phyloP scores from a whole-genome alignment of 2,113 vertebrate genomes.

The Lucifuga dentata region DNA sequence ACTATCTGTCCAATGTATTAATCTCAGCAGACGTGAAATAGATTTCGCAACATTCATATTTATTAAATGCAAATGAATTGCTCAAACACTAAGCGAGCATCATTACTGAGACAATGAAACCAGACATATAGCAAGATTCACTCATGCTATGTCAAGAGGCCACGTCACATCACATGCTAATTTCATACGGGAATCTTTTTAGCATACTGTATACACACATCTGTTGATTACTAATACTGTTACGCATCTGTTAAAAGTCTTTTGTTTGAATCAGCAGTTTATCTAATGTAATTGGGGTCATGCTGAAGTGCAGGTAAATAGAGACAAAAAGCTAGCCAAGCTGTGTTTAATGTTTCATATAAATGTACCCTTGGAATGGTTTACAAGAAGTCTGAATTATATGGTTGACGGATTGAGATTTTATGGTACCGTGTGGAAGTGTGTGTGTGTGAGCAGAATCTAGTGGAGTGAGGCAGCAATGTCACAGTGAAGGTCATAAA shows the following conservation, averaged over 20 bases:
- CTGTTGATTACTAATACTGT: constrained; percentile 23
- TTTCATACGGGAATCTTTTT: neutral
- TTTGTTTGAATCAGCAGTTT: constrained; percentile 69
- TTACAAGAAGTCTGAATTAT: constrained; percentile 66
- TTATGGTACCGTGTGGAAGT: constrained; percentile 44
- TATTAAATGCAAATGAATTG: constrained; percentile 5
- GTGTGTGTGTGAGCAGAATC: constrained; percentile 29
- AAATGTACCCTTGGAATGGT: constrained; percentile 64
- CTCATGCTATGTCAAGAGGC: constrained; percentile 22
- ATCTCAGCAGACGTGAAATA: constrained; percentile 10
- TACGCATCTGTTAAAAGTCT: constrained; percentile 57
- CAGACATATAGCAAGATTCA: constrained; percentile 16
- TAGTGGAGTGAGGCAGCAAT: constrained; percentile 48
- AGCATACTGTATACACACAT: neutral
- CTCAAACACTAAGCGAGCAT: constrained; percentile 1
- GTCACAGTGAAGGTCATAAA: constrained; percentile 74
- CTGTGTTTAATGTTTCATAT: constrained; percentile 73
- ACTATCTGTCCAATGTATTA: constrained; percentile 2
- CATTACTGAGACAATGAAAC: constrained; percentile 6
- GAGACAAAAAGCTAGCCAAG: constrained; percentile 42
- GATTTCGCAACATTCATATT: neutral
- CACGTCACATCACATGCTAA: constrained; percentile 3
- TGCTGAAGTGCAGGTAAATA: constrained; percentile 69
- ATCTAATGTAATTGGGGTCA: constrained; percentile 79
- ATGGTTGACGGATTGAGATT: constrained; percentile 62